These are phyloP conservation scores for Origma solitaria DNA, from an alignment of 2,113 vertebrate species.

Conservation along the genomic window DNA sequence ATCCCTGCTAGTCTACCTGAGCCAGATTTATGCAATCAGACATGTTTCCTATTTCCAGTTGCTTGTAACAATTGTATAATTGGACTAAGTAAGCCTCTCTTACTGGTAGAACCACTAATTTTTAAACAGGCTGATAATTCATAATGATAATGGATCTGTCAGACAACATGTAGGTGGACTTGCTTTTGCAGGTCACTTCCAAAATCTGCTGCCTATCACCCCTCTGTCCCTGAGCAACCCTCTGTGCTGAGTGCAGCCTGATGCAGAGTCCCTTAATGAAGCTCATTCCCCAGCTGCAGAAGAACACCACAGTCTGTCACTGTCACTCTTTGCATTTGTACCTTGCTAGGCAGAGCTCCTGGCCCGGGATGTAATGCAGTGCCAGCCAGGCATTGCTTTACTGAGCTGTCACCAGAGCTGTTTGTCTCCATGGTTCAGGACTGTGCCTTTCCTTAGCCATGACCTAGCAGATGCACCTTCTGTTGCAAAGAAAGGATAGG, in stretches of 20 bases:
- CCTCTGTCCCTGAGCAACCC: neutral
- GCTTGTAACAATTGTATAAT: neutral
- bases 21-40: neutral
- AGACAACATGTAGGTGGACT: neutral
- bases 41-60: neutral
- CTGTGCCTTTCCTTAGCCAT: neutral
- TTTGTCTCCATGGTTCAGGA: neutral
- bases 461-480: neutral
- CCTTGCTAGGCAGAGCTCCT: neutral
- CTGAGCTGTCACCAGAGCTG: neutral
- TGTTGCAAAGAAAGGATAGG: neutral
- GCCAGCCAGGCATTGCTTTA: neutral
- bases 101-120: neutral
- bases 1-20: neutral
- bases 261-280: neutral
- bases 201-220: neutral
- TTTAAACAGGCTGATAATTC: neutral
- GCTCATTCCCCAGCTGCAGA: neutral
- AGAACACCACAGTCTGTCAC: neutral
- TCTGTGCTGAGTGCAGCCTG: neutral
- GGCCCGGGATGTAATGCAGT: fast-evolving
- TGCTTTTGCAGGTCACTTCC: neutral
- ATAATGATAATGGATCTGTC: neutral
- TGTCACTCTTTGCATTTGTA: neutral
- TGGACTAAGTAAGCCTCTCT: neutral